A percentile compares a stretch with the other conserved stretches of the same genome.
Conservation (phyloP, 2,888 invertebrate genomes). For the Hirtodrosophila alboralis region DNA sequence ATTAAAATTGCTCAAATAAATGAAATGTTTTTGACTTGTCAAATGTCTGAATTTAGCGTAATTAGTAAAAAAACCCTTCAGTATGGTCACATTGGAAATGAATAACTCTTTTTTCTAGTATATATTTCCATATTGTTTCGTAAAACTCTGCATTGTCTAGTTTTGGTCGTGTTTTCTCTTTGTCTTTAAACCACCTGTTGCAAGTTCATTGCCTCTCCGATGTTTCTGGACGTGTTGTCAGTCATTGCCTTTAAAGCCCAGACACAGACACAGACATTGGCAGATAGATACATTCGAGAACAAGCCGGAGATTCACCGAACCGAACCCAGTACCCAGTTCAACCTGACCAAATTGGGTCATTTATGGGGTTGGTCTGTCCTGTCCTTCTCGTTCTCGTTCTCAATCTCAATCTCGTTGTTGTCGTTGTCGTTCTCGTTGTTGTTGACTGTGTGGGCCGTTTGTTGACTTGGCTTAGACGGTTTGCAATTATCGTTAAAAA, state of each 20-base stretch:
- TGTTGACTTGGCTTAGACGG: conserved; percentile 58
- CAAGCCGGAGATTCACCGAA: conserved; percentile 40
- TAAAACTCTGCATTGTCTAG: background rate
- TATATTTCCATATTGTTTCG: background rate
- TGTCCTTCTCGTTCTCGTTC: conserved; percentile 3
- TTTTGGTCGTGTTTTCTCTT: background rate
- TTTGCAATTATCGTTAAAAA: conserved; percentile 76
- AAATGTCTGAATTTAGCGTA: too few relatives aligned
- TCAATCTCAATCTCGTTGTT: too few relatives aligned
- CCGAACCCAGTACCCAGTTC: conserved; percentile 26
- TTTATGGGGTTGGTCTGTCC: conserved; percentile 65
- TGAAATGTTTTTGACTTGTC: too few relatives aligned
- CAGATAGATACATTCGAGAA: conserved; percentile 35
- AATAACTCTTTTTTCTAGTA: background rate
- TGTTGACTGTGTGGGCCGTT: conserved; percentile 56
- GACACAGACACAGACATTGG: conserved; percentile 2
- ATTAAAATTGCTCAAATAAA: too few relatives aligned
- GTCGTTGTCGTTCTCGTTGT: background rate
- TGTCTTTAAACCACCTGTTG: conserved; percentile 16
- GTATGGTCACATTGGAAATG: too few relatives aligned
- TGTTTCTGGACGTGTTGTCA: conserved; percentile 40
- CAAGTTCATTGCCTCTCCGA: conserved; percentile 53
- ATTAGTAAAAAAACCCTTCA: too few relatives aligned
- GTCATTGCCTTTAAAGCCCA: conserved; percentile 60
- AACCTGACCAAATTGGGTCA: conserved; percentile 77